Evolutionary conservation across 2,888 invertebrate genomes (phyloP), one percentile per base, ranked within the genome.

Genomic region (Electrophaes corylata): DNA sequence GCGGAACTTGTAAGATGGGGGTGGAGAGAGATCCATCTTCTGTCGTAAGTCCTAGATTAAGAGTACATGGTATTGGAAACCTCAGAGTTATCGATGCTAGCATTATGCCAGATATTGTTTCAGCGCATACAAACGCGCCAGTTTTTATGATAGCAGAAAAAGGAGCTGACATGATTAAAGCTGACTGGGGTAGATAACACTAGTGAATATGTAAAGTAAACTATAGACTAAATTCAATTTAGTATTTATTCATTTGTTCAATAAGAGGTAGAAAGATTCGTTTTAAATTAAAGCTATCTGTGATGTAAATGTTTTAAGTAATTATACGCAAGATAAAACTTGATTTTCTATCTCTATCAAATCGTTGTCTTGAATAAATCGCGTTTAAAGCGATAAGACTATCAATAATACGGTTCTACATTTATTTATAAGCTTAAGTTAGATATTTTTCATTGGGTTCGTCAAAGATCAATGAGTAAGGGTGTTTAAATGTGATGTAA

Each of bases 81-180:
- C 83, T 96, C 37, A 88, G 96, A 64, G 96, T 96, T 0, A 94
- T 96, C 56, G 96, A 96, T 75, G 96, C 96, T 0, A 96, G 96
- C 64, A 93, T 96, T 39, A 96, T 96, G 93, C 96, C 96, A 0
- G 93, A 93, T 78, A 94, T 96, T 40, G 94, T 94, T 0, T 94
- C 96, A 0, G 95, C 94, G 18, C 96, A 96, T 75, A 96, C 96
- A 0, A 96, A 96, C 70, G 94, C 95, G 0, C 95, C 96, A 0
- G 93, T 93, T 0, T 95, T 93, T 62, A 96, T 96, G 96, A 96
- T 96, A 69, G 96, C 96, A 2, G 96, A 96, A 79, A 96, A 96
- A 77, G 95, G 94, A 4, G 90, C 95, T 0, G 95, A 96, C 73
- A 90, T 95, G 87, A 94, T 95, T 41, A 95, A 95, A 79, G 78